Conservation (phyloP, 2,888 invertebrate genomes). For the Drosophila rubida region DNA sequence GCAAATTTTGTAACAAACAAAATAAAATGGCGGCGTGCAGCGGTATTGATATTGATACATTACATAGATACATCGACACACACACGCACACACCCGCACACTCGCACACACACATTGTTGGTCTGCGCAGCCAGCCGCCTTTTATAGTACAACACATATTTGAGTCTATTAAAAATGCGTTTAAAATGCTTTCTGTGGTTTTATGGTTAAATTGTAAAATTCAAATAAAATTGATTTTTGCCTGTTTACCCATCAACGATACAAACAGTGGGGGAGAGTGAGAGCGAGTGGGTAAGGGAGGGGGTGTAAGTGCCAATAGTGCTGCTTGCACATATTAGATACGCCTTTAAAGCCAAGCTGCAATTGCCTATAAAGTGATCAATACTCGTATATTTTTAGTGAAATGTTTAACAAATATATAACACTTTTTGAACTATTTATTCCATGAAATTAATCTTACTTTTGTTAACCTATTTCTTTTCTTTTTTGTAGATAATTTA, state of each 20-base stretch:
- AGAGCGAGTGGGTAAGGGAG: neutral
- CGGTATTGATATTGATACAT: slow-evolving; percentile 58
- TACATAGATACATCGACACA: slow-evolving; percentile 31
- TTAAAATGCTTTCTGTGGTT: slow-evolving; percentile 80
- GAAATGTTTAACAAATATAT: too few species aligned
- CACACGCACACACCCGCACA: slow-evolving; percentile 1
- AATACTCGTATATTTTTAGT: too few species aligned
- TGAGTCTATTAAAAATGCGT: slow-evolving; percentile 83
- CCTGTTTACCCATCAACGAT: slow-evolving; percentile 15
- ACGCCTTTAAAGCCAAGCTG: neutral
- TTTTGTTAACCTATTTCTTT: too few species aligned
- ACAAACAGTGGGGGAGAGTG: neutral
- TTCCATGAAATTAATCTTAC: too few species aligned
- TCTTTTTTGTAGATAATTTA: too few species aligned
- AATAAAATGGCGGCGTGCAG: slow-evolving; percentile 64
- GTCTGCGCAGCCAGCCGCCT: slow-evolving; percentile 32
- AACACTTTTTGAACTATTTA: too few species aligned
- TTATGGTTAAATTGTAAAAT: slow-evolving; percentile 81
- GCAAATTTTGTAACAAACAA: slow-evolving; percentile 77
- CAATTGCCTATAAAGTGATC: neutral
- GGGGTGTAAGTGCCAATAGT: neutral
- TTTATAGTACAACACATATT: slow-evolving; percentile 78
- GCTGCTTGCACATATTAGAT: neutral
- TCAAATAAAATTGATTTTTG: slow-evolving; percentile 81
- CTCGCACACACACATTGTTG: neutral